Evolutionary conservation across 2,113 vertebrate species (phyloP).

Genomic region (Bos indicus): DNA sequence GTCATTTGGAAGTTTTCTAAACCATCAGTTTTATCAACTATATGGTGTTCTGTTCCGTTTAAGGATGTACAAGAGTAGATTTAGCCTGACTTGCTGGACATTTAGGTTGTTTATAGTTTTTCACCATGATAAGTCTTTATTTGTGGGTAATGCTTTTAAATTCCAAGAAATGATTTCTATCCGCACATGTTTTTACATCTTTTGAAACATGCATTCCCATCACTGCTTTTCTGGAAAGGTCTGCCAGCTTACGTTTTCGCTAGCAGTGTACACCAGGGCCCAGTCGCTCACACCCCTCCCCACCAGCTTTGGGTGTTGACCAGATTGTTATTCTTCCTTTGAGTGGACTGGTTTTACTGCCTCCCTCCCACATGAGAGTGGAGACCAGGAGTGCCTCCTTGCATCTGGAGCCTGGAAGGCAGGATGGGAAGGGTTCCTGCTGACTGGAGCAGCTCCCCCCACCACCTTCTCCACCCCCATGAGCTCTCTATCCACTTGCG

Average conservation of each 20-base stretch:
- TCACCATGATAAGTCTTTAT: neutral
- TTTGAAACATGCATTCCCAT: neutral
- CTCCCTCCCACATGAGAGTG: neutral
- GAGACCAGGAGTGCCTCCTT: neutral
- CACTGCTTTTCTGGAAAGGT: neutral
- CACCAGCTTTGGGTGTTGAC: neutral
- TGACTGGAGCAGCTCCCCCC: neutral
- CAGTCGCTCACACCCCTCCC: neutral
- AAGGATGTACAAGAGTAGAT: neutral
- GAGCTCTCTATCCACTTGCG: neutral
- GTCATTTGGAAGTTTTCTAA: neutral
- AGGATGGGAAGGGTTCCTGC: neutral
- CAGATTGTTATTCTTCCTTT: neutral
- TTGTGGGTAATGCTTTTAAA: neutral
- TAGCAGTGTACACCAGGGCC: neutral
- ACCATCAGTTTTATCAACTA: too few relatives aligned
- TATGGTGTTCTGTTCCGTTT: neutral
- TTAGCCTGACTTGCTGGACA: neutral
- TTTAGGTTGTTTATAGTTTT: neutral
- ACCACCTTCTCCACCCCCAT: rapidly evolving
- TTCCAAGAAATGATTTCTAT: neutral
- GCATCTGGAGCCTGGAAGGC: neutral
- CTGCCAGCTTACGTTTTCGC: rapidly evolving
- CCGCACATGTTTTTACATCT: neutral
- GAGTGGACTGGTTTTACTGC: too few relatives aligned